Base-by-base conservation (phyloP, 2,888 invertebrate species). In the Chymomyza caudatula region DNA sequence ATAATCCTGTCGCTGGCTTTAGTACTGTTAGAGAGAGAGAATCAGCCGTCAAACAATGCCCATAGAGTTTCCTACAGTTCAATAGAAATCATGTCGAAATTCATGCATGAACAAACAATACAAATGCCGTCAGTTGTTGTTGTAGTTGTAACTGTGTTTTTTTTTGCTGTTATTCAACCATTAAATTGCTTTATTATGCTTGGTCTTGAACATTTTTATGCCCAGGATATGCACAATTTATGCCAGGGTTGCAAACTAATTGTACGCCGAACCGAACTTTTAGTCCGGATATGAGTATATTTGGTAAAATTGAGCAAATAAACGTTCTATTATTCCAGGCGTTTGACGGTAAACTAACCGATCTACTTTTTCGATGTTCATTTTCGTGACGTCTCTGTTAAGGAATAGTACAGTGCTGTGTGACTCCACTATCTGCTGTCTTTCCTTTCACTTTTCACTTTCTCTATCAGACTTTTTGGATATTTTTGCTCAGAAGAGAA, bases 131-230 rank as follows among this genome's bases (percentile, higher is more conserved):
- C 57, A 15, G 22, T 42, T 13, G 51, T 63, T 47, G 65, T 65
- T 73, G 60, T 20, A 19, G 43, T 23, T 25, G n/a, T 53, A n/a
- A 23, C 55, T 59, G 59, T 29, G 47, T 22, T 29, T 53, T 4
- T 47, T 61, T 61, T 37, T 61, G 58, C 58, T 66, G 64, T 77
- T 73, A 72, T 68, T 80, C 76, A 60, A 76, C 78, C 84, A 83
- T 83, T 83, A 83, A 80, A 80, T 80, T 84, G 84, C 84, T 80
- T 80, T 83, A 83, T 83, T 80, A 80, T 83, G 81, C 79, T 83
- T 83, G 76, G 29, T 37, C 29, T 37, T 37, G 29, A 37, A 77
- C 78, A 78, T 75, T 77, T 69, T 80, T 78, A 76, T 74, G 80
- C 67, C 76, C 74, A 67, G 67, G 69, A 68, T 74, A 68, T 76